A percentile compares a stretch with the other conserved stretches of the same genome.
Evolutionary conservation across 92 coral and sea anemone genomes (phyloP).

Genomic region (Actinostola sp.): DNA sequence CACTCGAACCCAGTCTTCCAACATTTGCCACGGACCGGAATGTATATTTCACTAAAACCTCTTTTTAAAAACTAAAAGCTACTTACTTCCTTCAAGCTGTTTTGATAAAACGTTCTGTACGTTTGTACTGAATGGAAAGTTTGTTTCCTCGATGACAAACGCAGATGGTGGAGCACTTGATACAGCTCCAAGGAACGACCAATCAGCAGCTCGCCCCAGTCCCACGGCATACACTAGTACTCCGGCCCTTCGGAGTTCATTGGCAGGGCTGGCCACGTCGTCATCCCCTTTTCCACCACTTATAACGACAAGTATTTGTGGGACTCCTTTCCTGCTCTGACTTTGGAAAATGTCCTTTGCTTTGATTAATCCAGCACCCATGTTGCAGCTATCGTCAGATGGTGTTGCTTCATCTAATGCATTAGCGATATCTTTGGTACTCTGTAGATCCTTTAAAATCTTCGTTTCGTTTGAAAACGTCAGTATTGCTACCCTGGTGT

Average conservation of each 20-base stretch:
- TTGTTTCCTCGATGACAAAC: constrained; percentile 60
- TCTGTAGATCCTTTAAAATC: constrained; percentile 48
- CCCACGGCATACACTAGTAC: constrained; percentile 73
- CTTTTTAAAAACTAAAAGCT: neutral
- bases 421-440: constrained; percentile 8
- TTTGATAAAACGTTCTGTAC: constrained; percentile 46
- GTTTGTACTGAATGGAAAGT: constrained; percentile 50
- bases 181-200: constrained; percentile 32
- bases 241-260: constrained; percentile 51
- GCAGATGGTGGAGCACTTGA: constrained; percentile 63
- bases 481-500: constrained; percentile 55
- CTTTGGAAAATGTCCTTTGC: constrained; percentile 21
- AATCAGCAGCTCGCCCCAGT: constrained; percentile 55
- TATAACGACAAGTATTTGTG: constrained; percentile 60
- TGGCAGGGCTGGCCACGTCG: constrained; percentile 62
- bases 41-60: too few species aligned
- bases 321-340: constrained; percentile 62
- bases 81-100: constrained; percentile 49
- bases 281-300: constrained; percentile 81
- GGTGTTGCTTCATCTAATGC: constrained; percentile 10
- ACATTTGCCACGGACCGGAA: too few species aligned
- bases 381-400: constrained; percentile 26
- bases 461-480: constrained; percentile 62
- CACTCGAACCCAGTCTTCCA: too few species aligned
- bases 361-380: constrained; percentile 23